These are phyloP conservation scores for Tachysurus vachellii DNA, from an alignment of 2,113 vertebrate genomes.

Conservation along the genomic window DNA sequence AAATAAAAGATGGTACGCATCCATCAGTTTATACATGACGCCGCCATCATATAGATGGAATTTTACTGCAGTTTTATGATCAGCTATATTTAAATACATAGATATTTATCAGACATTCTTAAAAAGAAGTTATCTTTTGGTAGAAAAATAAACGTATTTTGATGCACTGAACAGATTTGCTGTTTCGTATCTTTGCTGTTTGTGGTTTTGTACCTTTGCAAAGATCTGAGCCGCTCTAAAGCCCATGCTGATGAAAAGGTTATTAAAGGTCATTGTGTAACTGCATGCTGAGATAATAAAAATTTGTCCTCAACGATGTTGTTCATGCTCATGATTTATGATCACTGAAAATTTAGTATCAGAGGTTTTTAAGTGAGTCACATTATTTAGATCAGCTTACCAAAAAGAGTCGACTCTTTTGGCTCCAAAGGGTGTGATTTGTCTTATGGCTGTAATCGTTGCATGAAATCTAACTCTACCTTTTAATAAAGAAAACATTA, in stretches of 20 bases:
- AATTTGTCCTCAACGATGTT: slow-evolving; percentile 42
- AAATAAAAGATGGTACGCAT: slow-evolving; percentile 98
- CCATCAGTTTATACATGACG: slow-evolving; percentile 96
- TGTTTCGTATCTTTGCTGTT: slow-evolving; percentile 24
- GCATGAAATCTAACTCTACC: not conserved
- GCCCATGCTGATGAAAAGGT: slow-evolving; percentile 73
- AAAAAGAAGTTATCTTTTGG: slow-evolving; percentile 77
- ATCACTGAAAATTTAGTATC: not conserved
- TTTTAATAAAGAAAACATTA: not conserved
- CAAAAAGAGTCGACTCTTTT: not conserved
- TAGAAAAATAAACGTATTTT: slow-evolving; percentile 86
- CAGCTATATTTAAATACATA: slow-evolving; percentile 77
- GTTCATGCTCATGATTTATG: slow-evolving; percentile 27
- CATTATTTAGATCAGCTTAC: not conserved
- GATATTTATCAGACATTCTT: slow-evolving; percentile 79
- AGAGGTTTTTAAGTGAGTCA: not conserved
- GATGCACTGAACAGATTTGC: slow-evolving; percentile 74
- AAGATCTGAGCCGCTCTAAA: slow-evolving; percentile 80
- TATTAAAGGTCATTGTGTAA: slow-evolving; percentile 80
- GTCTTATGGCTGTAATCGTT: no score
- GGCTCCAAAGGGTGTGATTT: not conserved
- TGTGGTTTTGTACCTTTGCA: slow-evolving; percentile 61
- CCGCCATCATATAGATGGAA: slow-evolving; percentile 96
- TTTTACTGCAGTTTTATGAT: slow-evolving; percentile 95
- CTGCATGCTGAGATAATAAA: slow-evolving; percentile 95